Conservation (phyloP, 2,888 invertebrate genomes). For the Abscondita cerata region DNA sequence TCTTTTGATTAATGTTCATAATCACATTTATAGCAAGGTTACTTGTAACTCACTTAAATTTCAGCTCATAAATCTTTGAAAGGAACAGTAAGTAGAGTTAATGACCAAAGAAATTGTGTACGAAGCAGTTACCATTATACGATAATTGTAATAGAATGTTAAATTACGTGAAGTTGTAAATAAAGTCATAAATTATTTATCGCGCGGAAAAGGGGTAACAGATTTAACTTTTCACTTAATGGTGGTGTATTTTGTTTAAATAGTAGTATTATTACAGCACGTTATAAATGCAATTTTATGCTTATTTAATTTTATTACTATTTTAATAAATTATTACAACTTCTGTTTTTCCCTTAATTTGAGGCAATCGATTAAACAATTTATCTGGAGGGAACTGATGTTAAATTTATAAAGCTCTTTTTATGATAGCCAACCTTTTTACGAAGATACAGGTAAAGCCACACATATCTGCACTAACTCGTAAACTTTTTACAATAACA, state of each 20-base stretch:
- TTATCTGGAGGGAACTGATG: too few species aligned
- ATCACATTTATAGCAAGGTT: slow-evolving; percentile 7
- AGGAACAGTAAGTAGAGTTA: slow-evolving; percentile 11
- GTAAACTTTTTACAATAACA: too few species aligned
- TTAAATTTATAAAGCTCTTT: not conserved
- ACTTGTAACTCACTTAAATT: slow-evolving; percentile 9
- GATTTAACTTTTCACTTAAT: not conserved
- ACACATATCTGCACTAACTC: too few species aligned
- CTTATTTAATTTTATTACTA: not conserved
- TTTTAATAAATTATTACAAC: slow-evolving; percentile 5
- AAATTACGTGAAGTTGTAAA: slow-evolving; percentile 9
- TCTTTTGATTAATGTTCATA: slow-evolving; percentile 7
- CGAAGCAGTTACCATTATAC: slow-evolving; percentile 7
- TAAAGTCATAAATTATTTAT: slow-evolving; percentile 9
- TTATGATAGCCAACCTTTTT: too few species aligned
- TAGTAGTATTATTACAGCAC: too few species aligned
- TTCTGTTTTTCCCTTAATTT: too few species aligned
- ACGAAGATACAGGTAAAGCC: too few species aligned
- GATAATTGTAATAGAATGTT: slow-evolving; percentile 10
- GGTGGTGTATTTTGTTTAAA: too few species aligned
- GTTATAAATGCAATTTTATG: too few species aligned
- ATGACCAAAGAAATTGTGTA: slow-evolving; percentile 11
- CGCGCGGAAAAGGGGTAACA: slow-evolving; percentile 1
- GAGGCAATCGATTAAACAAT: too few species aligned
- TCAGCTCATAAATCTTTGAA: slow-evolving; percentile 1